A percentile compares a stretch with the other conserved stretches of the same genome.
These are phyloP conservation scores for Notolepis coatsorum DNA, from an alignment of 2,797 vertebrate genomes.

Conservation along the genomic window DNA sequence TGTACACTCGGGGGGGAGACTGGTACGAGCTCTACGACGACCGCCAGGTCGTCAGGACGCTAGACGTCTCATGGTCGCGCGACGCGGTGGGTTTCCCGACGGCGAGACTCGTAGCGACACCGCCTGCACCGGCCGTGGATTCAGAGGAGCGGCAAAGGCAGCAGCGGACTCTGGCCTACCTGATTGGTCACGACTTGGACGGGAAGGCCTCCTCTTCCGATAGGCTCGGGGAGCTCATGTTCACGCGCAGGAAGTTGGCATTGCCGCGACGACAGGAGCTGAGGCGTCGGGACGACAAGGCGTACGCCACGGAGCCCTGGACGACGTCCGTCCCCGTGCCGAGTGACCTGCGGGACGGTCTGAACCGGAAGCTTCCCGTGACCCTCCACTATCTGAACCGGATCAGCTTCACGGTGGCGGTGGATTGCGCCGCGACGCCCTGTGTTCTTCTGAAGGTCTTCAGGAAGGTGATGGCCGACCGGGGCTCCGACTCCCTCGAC, in stretches of 20 bases:
- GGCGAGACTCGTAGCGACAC: slow-evolving; percentile 63
- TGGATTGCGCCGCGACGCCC: slow-evolving; percentile 41
- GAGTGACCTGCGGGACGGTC: slow-evolving; percentile 52
- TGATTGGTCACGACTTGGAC: slow-evolving; percentile 79
- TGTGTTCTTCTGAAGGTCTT: slow-evolving; percentile 50
- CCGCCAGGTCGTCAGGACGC: slow-evolving; percentile 77
- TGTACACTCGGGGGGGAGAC: slow-evolving; percentile 70
- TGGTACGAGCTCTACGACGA: slow-evolving; percentile 84
- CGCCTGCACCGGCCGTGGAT: slow-evolving; percentile 37
- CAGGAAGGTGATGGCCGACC: slow-evolving; percentile 42
- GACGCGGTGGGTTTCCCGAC: slow-evolving; percentile 51
- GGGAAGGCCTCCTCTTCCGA: slow-evolving; percentile 57
- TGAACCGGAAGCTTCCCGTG: slow-evolving; percentile 58
- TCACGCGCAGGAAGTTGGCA: slow-evolving; percentile 80
- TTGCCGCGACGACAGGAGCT: slow-evolving; percentile 72
- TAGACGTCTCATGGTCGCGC: slow-evolving; percentile 74
- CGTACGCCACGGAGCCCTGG: slow-evolving; percentile 82
- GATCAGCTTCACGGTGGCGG: slow-evolving; percentile 67
- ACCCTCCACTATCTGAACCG: slow-evolving; percentile 66
- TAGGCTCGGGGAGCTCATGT: slow-evolving; percentile 77
- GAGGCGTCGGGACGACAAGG: slow-evolving; percentile 57
- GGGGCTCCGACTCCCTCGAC: slow-evolving; percentile 33
- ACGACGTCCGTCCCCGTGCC: slow-evolving; percentile 62
- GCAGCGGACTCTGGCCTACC: slow-evolving; percentile 58
- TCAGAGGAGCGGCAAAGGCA: slow-evolving; percentile 55